Percentiles rank a stretch among this genome's conserved stretches.
phyloP scores from a whole-genome alignment of 35 echinoderm and acorn worm genomes.

The Apostichopus japonicus region DNA sequence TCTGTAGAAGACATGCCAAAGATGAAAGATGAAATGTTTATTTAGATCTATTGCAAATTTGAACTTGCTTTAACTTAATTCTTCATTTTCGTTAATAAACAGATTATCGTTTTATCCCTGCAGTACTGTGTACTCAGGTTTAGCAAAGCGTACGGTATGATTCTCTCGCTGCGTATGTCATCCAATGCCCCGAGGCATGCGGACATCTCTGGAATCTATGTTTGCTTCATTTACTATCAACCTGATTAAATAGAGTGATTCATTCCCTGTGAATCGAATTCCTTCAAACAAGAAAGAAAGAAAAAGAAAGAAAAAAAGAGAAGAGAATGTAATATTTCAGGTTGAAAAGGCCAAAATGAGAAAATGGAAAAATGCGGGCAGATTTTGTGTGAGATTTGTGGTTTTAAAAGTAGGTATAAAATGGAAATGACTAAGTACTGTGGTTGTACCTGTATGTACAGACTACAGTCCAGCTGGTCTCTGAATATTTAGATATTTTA shows the following conservation, averaged over 20 bases:
- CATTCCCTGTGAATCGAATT: background rate
- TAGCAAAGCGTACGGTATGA: too few relatives aligned
- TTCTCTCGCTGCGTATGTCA: too few relatives aligned
- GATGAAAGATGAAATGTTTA: background rate
- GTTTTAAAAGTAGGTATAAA: too few relatives aligned
- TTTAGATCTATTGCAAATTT: background rate
- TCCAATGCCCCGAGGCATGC: background rate
- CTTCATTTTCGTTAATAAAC: too few relatives aligned
- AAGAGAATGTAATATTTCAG: background rate
- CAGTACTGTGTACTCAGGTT: too few relatives aligned
- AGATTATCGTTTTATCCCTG: too few relatives aligned
- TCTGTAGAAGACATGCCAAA: too few relatives aligned
- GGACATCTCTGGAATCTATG: background rate
- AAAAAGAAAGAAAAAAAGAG: background rate
- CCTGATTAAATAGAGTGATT: conserved; percentile 44
- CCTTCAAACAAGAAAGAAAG: background rate
- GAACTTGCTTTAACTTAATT: background rate
- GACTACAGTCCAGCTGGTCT: too few relatives aligned
- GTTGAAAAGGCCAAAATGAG: background rate
- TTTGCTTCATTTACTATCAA: conserved; percentile 23
- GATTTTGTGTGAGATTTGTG: background rate
- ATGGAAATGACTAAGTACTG: too few relatives aligned
- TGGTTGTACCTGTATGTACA: too few relatives aligned
- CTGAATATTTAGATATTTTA: too few relatives aligned
- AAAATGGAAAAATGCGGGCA: background rate